phyloP scores from a whole-genome alignment of 2,113 vertebrate genomes.

The Zapus hudsonius region DNA sequence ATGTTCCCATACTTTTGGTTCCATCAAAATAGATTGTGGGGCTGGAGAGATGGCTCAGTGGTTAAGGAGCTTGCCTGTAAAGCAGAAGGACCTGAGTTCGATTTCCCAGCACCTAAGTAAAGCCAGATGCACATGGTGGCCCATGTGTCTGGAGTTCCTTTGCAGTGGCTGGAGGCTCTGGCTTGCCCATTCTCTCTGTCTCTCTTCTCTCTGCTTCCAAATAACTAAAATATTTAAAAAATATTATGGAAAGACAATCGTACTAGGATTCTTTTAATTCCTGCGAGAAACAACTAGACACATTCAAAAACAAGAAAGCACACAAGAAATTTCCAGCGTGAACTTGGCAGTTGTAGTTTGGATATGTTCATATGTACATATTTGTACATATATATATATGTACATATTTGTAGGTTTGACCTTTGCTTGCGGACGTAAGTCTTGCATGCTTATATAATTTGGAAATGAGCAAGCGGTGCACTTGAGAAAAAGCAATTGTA shows the following conservation, averaged over 20 bases:
- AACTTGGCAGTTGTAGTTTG: constrained; percentile 16
- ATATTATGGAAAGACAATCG: not conserved
- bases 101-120: too few species aligned
- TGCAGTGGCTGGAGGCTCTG: too few species aligned
- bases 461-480: not conserved
- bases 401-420: constrained; percentile 37
- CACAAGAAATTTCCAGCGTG: not conserved
- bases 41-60: too few species aligned
- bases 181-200: too few species aligned
- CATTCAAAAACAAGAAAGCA: constrained; percentile 26
- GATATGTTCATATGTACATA: not conserved
- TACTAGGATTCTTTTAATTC: constrained; percentile 18
- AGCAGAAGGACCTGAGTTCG: too few species aligned
- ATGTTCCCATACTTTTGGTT: not conserved
- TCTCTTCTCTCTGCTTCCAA: too few species aligned
- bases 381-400: not conserved
- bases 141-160: too few species aligned
- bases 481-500: not conserved
- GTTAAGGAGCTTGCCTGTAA: too few species aligned
- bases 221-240: too few species aligned
- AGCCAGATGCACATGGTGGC: too few species aligned
- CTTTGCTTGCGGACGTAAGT: constrained; percentile 16
- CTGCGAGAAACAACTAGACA: constrained; percentile 9
- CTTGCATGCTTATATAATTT: not conserved
- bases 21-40: too few species aligned